Evolutionary conservation across 1,140 invertebrate species (phyloP), one percentile per base, ranked within the genome.

Genomic region (Zaprionus nigranus): DNA sequence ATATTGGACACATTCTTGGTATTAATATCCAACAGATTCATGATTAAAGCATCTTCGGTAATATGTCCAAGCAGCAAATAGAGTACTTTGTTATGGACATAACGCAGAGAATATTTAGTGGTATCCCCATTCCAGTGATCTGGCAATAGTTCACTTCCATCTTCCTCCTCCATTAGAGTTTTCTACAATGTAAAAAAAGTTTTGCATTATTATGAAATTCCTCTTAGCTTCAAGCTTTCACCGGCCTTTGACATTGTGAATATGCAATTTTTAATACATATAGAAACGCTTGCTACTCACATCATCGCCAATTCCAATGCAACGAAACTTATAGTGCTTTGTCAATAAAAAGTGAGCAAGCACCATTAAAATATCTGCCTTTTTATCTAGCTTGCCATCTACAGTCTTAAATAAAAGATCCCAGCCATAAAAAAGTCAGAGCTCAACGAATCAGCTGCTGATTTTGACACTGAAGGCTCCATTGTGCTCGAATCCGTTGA

Each of bases 301-400:
- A 73, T 95, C 94, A 86, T 97, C 96, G 4, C 96, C 96, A 43
- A 96, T 92, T 53, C 96, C 96, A 72, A 97, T 94, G 80, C 95
- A 96, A 69, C 94, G 94, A 75, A 96, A 96, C 6, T 83, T 82
- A 38, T 95, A 95, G 90, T 94, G 94, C 92, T 95, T 96, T 1
- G 95, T 93, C 2, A 97, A 90, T 87, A 95, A 94, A 93, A 95
- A 96, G 87, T 97, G 96, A 24, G 95, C 92, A 51, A 97, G 94
- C 22, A 95, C 94, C 49, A 96, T 92, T 36, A 97, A 86, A 46
- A 96, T 91, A 93, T 97, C 96, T 70, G 96, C 93, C 88, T 97
- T 96, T 73, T 94, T 95, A 56, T 93, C 93, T 11, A 96, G 92
- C 15, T 58, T 56, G 13, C 51, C 36, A 82, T 96, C 94, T 56